Evolutionary conservation across 2,113 vertebrate genomes (phyloP), one percentile per base, ranked within the genome.

Genomic region (Corvus cornix): DNA sequence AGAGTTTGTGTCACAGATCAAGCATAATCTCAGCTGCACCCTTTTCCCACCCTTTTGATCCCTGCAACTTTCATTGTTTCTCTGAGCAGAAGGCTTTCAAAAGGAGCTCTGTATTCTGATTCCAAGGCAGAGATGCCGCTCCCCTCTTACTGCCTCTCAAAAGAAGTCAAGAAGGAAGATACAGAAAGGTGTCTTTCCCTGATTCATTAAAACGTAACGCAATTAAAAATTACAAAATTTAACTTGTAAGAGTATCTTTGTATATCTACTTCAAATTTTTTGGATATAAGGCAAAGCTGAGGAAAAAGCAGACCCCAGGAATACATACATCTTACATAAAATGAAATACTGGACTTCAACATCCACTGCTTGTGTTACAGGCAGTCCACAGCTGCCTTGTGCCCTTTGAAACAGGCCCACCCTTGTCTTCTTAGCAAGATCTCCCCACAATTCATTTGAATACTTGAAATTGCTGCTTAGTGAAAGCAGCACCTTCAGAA

Each of bases 401-500:
- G 56, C 86, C 77, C n/a, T 59, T 27, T 77, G 82, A 53, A 72
- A 76, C 11, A 73, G 81, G 33, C 55, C 58, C 20, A 39, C 41
- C 69, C 49, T 75, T 62, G 39, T 37, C 77, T 67, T 43, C 46
- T 79, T 39, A 44, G 67, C 55, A 63, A 31, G 53, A 63, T 68
- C 43, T 56, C 63, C 68, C 7, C 60, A 73, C 2, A 92, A 68
- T 53, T 81, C 39, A 43, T 58, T 58, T 46, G 43, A 84, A 87
- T 46, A 77, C 62, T 84, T 80, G 69, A 88, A 90, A 89, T 81
- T 87, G 79, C 69, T 67, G n/a, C 35, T 88, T 37, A 41, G 46
- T n/a, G 35, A 52, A 96, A 94, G 88, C 52, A 96, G 86, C 93
- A 92, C 84, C 84, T 92, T 63, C 84, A 75, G 49, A 91, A 96